These are phyloP conservation scores for Neosalanx taihuensis DNA, from an alignment of 2,797 vertebrate species.

Conservation along the genomic window DNA sequence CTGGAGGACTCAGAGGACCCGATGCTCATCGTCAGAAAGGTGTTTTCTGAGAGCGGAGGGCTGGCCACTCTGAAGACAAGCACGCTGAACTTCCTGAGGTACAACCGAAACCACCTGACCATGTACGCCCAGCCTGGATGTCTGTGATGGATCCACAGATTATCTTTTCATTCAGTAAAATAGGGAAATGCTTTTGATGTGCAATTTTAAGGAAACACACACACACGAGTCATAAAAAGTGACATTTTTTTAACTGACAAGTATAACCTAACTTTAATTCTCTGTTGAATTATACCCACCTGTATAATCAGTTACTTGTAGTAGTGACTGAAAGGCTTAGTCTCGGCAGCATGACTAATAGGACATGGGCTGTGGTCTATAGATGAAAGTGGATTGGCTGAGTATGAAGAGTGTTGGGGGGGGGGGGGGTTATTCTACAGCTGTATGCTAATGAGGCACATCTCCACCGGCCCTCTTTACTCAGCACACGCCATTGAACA, in stretches of 20 bases:
- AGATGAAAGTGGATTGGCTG: constrained; percentile 54
- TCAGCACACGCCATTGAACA: constrained; percentile 75
- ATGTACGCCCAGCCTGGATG: constrained; percentile 79
- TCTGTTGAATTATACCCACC: background rate
- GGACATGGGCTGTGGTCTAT: constrained; percentile 26
- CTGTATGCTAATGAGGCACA: constrained; percentile 87
- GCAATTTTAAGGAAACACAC: background rate
- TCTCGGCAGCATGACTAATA: constrained; percentile 56
- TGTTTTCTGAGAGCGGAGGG: constrained; percentile 50
- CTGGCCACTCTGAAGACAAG: constrained; percentile 64
- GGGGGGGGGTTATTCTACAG: constrained; percentile 65
- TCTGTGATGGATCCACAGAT: constrained; percentile 46
- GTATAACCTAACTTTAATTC: constrained; percentile 19
- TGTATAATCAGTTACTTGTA: background rate
- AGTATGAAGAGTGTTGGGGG: constrained; percentile 20
- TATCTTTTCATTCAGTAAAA: background rate
- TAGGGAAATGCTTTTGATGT: background rate
- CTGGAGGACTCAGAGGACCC: constrained; percentile 48
- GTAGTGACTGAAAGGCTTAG: constrained; percentile 7
- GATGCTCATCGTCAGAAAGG: constrained; percentile 42
- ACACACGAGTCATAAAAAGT: too few species aligned
- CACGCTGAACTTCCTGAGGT: constrained; percentile 76
- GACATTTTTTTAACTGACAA: background rate
- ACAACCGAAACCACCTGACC: constrained; percentile 82
- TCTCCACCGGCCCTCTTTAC: constrained; percentile 57